A percentile compares a stretch with the other conserved stretches of the same genome.
phyloP scores from a whole-genome alignment of 2,113 vertebrate genomes.

The Myxocyprinus asiaticus region DNA sequence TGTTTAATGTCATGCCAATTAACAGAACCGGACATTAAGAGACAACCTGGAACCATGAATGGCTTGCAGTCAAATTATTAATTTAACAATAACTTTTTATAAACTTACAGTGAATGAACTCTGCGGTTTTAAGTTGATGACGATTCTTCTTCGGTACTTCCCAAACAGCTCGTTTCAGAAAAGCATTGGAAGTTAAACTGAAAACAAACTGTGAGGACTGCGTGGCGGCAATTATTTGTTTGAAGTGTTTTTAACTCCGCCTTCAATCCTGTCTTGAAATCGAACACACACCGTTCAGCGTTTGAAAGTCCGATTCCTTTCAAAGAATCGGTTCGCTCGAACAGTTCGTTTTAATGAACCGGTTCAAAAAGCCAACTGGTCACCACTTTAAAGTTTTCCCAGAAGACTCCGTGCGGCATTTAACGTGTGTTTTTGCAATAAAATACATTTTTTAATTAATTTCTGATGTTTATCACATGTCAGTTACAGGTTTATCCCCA shows the following conservation, averaged over 20 bases:
- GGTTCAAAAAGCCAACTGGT: too few relatives aligned
- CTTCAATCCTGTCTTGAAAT: neutral
- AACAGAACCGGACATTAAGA: neutral
- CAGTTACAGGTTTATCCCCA: neutral
- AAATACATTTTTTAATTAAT: neutral
- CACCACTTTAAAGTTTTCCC: neutral
- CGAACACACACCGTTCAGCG: neutral
- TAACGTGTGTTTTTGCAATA: neutral
- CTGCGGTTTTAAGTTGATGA: neutral
- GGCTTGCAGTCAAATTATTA: neutral
- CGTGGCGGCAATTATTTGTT: constrained; percentile 28
- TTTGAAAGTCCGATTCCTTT: neutral
- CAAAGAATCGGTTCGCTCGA: neutral
- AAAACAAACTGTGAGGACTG: neutral
- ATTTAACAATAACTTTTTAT: neutral
- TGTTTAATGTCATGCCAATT: neutral
- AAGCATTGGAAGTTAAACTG: constrained; percentile 6
- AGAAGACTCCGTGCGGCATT: neutral
- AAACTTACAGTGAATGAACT: constrained; percentile 10
- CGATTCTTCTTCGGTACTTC: neutral
- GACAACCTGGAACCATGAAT: neutral
- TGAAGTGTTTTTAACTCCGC: constrained; percentile 22
- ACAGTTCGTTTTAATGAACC: neutral
- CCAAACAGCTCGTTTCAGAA: neutral
- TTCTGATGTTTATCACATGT: neutral